These are phyloP conservation scores for Sorex fumeus DNA, from an alignment of 2,113 vertebrate species.

Conservation along the genomic window DNA sequence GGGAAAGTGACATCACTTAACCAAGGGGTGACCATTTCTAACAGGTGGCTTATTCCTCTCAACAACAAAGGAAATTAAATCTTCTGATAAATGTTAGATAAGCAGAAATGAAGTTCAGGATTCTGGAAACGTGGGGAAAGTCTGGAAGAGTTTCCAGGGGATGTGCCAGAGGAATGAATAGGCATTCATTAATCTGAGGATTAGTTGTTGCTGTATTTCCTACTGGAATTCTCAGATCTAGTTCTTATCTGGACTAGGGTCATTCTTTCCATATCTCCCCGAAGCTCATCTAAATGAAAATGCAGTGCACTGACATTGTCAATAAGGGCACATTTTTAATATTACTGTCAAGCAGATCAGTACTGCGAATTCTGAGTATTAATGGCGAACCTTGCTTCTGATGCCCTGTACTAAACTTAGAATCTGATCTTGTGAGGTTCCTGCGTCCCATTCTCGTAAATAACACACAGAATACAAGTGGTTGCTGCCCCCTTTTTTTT, in stretches of 20 bases:
- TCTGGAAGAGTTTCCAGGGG: not conserved
- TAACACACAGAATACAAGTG: not conserved
- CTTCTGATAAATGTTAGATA: not conserved
- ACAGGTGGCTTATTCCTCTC: not conserved
- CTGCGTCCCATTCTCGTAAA: conserved; percentile 25
- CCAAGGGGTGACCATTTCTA: not conserved
- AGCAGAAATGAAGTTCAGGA: not conserved
- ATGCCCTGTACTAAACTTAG: not conserved
- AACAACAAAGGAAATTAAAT: not conserved
- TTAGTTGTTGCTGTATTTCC: not conserved
- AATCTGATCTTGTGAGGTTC: conserved; percentile 12
- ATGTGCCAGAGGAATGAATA: not conserved
- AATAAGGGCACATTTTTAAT: not conserved
- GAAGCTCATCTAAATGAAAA: not conserved
- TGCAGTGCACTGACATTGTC: not conserved
- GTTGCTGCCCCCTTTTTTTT: not conserved
- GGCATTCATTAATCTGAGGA: not conserved
- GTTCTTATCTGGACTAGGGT: not conserved
- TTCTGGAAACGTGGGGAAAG: not conserved
- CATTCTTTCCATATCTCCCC: not conserved
- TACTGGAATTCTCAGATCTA: not conserved
- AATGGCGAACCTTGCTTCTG: not conserved
- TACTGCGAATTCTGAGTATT: not conserved
- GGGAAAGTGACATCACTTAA: not conserved
- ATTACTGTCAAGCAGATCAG: not conserved